phyloP scores from a whole-genome alignment of 2,797 vertebrate genomes.

The Bradypus variegatus region DNA sequence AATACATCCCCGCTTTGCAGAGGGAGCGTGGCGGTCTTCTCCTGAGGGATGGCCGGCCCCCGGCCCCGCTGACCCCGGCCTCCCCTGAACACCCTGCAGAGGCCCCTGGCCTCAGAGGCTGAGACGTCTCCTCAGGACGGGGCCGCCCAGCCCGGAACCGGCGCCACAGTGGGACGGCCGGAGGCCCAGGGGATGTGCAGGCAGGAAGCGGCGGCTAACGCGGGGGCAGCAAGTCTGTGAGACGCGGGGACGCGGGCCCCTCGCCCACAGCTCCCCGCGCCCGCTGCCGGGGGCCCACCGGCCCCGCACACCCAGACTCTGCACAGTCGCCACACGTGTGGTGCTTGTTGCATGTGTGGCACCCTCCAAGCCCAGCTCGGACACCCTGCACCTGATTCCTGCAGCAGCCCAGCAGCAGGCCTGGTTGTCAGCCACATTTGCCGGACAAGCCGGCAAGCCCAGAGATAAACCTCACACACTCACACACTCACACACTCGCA shows the following conservation, averaged over 20 bases:
- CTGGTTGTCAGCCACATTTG: background rate
- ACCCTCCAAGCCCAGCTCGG: background rate
- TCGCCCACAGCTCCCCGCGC: background rate
- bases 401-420: background rate
- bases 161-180: background rate
- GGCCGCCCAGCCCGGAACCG: background rate
- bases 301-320: background rate
- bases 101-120: background rate
- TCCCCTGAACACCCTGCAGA: background rate
- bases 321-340: background rate
- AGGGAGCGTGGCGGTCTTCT: fast-evolving
- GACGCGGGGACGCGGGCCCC: background rate
- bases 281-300: no score
- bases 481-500: no score
- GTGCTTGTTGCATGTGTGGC: background rate
- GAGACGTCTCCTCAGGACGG: fast-evolving
- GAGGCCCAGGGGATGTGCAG: background rate
- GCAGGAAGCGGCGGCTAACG: constrained; percentile 30
- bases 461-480: no score
- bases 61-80: no score
- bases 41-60: background rate
- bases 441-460: background rate
- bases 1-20: fast-evolving
- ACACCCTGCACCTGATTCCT: fast-evolving
- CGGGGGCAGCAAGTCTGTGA: constrained; percentile 6